phyloP scores from a whole-genome alignment of 2,797 vertebrate genomes.

The Glossophaga mutica region DNA sequence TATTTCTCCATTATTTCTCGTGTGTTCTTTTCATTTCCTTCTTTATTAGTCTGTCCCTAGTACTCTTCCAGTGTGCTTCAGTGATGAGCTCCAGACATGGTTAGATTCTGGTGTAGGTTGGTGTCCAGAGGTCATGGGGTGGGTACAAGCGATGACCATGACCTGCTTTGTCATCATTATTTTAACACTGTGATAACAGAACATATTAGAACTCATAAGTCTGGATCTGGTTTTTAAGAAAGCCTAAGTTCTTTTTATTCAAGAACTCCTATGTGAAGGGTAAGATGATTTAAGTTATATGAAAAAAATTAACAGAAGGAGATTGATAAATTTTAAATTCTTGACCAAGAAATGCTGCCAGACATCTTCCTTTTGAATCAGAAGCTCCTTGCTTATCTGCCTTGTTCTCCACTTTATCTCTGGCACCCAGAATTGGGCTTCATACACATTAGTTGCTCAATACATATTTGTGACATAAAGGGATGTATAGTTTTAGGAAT shows the following conservation, averaged over 20 bases:
- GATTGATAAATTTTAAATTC: neutral
- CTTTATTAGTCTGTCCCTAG: neutral
- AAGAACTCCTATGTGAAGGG: neutral
- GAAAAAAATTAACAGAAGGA: neutral
- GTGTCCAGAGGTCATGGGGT: neutral
- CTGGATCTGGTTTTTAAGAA: neutral
- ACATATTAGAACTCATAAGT: neutral
- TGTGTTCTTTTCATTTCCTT: neutral
- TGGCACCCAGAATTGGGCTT: neutral
- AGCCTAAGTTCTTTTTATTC: neutral
- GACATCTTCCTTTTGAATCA: neutral
- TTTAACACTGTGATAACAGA: neutral
- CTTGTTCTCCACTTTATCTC: neutral
- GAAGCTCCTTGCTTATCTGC: neutral
- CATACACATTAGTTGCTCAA: neutral
- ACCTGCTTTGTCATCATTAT: neutral
- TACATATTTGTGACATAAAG: neutral
- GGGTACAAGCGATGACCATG: neutral
- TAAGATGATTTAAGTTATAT: neutral
- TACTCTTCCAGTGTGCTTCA: neutral
- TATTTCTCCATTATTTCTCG: neutral
- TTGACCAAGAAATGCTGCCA: neutral
- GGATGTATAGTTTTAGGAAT: neutral
- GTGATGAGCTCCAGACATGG: neutral
- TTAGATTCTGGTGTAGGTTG: neutral